Conservation (phyloP, 2,113 vertebrate genomes). For the Poeciliopsis retropinna region DNA sequence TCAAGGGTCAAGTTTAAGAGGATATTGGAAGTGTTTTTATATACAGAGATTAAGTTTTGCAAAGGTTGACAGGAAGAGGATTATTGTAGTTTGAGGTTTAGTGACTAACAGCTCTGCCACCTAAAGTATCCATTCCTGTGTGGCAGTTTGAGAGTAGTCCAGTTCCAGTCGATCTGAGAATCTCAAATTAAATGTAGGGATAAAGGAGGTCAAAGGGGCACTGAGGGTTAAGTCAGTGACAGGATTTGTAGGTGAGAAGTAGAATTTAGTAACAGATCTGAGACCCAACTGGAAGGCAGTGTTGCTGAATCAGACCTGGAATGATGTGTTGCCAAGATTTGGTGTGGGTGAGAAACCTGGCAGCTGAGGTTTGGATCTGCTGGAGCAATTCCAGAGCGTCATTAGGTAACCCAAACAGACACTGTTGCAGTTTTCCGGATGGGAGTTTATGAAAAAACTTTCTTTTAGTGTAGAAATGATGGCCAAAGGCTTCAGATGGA, state of each 20-base stretch:
- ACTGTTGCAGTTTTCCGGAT: background rate
- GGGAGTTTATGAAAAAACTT: background rate
- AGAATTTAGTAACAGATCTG: background rate
- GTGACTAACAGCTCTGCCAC: background rate
- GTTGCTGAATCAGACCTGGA: background rate
- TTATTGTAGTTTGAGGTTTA: background rate
- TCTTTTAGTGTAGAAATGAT: background rate
- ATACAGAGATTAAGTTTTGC: background rate
- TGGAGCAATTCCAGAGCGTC: background rate
- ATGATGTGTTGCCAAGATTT: background rate
- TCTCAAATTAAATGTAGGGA: background rate
- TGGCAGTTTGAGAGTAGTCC: background rate
- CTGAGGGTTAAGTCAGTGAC: background rate
- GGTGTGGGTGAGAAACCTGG: background rate
- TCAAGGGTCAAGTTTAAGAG: background rate
- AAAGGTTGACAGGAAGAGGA: background rate
- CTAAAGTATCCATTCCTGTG: background rate
- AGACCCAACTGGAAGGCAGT: background rate
- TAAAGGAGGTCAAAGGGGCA: background rate
- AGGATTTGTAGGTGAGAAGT: background rate
- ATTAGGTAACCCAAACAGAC: background rate
- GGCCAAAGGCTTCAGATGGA: too few species aligned
- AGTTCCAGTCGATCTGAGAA: background rate
- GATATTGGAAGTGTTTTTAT: background rate
- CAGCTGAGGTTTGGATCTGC: background rate